Evolutionary conservation across 2,797 vertebrate species (phyloP).

Genomic region (Varecia variegata): DNA sequence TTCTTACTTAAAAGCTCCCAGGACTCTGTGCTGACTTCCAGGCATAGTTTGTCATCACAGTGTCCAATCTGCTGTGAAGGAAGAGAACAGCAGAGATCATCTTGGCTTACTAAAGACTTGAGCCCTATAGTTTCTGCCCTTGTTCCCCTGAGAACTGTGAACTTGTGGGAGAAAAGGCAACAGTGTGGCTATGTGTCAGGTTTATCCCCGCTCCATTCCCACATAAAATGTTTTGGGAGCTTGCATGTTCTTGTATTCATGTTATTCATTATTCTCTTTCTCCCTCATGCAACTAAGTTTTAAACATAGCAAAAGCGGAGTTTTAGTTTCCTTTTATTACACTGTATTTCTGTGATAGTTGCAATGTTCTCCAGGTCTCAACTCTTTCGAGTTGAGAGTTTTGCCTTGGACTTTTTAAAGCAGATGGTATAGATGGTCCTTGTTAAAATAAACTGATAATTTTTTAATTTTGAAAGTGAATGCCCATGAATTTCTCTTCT

Average conservation of each 20-base stretch:
- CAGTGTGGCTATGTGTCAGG: background rate
- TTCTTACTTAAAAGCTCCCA: background rate
- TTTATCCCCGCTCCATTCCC: background rate
- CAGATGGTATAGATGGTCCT: background rate
- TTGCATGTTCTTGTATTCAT: background rate
- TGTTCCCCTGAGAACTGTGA: background rate
- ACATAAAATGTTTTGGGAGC: background rate
- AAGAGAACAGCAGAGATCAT: background rate
- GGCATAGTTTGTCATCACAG: background rate
- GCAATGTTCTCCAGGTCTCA: background rate
- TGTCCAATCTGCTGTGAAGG: background rate
- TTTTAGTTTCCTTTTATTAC: background rate
- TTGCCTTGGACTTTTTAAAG: background rate
- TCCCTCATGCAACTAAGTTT: background rate
- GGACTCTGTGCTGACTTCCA: background rate
- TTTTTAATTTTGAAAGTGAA: constrained; percentile 28
- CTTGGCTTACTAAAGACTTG: background rate
- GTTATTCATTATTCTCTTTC: background rate
- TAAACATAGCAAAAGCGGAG: background rate
- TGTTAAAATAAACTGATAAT: background rate
- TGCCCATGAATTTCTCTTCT: background rate
- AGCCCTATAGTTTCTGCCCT: background rate
- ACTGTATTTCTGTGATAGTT: background rate
- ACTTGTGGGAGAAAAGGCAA: background rate
- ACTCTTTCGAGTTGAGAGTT: background rate